Conservation (phyloP, 2,113 vertebrate species). For the Corythaixoides concolor region DNA sequence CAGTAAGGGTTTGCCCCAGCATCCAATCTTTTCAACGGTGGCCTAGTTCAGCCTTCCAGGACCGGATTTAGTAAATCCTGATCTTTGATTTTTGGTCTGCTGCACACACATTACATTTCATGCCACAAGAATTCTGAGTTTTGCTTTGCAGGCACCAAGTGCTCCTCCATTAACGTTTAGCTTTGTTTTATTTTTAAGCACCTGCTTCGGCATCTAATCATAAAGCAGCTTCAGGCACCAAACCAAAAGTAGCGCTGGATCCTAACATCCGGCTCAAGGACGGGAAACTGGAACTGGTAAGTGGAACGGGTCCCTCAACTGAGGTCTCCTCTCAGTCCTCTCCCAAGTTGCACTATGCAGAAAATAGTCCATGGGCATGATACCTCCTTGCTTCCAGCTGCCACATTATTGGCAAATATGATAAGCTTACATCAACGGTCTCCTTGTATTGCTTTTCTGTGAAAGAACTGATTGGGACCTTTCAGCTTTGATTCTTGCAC, state of each 20-base stretch:
- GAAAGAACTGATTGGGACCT: background rate
- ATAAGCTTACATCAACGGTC: background rate
- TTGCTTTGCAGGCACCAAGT: background rate
- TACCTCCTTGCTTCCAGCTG: background rate
- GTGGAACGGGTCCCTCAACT: background rate
- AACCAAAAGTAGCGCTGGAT: constrained; percentile 86
- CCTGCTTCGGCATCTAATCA: constrained; percentile 67
- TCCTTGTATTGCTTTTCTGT: background rate
- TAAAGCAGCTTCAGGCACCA: constrained; percentile 62
- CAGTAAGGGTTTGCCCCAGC: background rate
- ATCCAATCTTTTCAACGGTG: background rate
- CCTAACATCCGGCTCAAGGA: constrained; percentile 86
- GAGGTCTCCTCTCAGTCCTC: background rate
- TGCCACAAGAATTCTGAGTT: background rate
- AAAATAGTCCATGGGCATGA: background rate
- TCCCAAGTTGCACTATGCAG: background rate
- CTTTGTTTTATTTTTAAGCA: constrained; percentile 61
- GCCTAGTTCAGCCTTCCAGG: background rate
- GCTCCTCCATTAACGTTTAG: background rate
- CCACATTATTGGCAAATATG: background rate
- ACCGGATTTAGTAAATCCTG: background rate
- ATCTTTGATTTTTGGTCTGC: background rate
- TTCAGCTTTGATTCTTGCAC: background rate
- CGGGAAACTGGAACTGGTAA: constrained; percentile 88
- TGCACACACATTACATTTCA: background rate